Conservation (phyloP, 2,113 vertebrate species). For the Cyphomyrus discorhynchus region DNA sequence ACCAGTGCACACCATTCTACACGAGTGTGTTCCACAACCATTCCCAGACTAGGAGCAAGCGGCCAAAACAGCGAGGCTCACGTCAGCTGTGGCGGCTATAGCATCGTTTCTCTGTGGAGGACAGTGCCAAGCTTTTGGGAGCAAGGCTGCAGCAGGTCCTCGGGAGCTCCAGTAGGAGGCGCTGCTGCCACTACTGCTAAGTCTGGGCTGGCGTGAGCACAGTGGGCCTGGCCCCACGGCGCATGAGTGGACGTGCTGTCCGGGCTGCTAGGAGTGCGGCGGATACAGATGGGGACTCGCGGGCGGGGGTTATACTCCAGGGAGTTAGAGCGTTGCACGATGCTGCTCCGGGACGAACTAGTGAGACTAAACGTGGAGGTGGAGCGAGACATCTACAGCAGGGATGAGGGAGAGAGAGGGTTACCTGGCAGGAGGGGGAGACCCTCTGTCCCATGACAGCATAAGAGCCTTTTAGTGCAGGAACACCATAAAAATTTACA, state of each 20-base stretch:
- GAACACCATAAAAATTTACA: neutral
- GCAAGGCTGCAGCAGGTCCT: constrained; percentile 35
- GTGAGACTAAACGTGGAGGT: constrained; percentile 67
- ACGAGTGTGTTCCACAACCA: constrained; percentile 7
- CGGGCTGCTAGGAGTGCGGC: constrained; percentile 46
- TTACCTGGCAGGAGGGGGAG: constrained; percentile 1
- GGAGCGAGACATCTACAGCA: constrained; percentile 70
- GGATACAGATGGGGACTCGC: constrained; percentile 51
- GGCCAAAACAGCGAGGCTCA: constrained; percentile 48
- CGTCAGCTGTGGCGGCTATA: constrained; percentile 45
- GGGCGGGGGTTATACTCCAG: constrained; percentile 63
- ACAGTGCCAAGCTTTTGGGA: constrained; percentile 28
- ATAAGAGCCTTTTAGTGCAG: neutral
- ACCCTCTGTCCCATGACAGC: neutral
- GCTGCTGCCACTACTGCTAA: neutral
- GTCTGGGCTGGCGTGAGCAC: constrained; percentile 7
- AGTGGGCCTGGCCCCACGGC: constrained; percentile 22
- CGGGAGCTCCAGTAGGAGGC: constrained; percentile 21
- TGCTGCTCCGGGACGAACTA: constrained; percentile 58
- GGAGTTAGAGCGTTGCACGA: constrained; percentile 70
- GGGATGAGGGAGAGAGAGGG: constrained; percentile 19
- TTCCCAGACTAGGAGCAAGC: constrained; percentile 26
- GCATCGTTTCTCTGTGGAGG: constrained; percentile 55
- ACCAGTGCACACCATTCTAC: neutral
- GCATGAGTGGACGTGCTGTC: constrained; percentile 42